Evolutionary conservation across 53 echinoderm and acorn worm species (phyloP).

Genomic region (Mesocentrotus franciscanus): DNA sequence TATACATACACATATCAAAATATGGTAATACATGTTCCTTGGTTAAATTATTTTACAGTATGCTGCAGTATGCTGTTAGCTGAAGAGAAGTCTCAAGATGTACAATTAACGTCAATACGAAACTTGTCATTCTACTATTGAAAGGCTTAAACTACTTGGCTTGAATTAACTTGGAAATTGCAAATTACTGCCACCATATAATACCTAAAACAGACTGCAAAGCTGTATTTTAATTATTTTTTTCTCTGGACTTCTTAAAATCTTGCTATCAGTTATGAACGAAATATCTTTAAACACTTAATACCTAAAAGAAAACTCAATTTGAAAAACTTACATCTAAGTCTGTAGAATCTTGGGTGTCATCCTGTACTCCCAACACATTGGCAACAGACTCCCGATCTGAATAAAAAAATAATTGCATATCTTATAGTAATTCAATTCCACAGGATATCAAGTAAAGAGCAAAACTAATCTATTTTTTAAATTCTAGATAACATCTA

Average conservation of each 20-base stretch:
- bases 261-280: neutral
- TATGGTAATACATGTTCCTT: neutral
- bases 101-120: neutral
- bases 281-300: neutral
- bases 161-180: neutral
- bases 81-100: neutral
- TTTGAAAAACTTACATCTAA: conserved; percentile 39
- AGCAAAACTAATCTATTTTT: neutral
- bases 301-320: neutral
- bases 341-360: conserved; percentile 63
- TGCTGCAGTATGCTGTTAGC: neutral
- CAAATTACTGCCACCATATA: neutral
- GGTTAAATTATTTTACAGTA: neutral
- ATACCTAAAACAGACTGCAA: too few relatives aligned
- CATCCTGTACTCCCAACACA: conserved; percentile 48
- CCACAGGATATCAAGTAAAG: neutral
- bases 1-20: neutral
- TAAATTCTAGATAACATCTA: neutral
- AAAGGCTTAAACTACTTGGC: neutral
- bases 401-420: conserved; percentile 14
- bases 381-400: conserved; percentile 47
- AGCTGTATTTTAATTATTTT: neutral
- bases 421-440: neutral
- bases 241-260: neutral
- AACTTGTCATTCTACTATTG: neutral